A percentile compares a stretch with the other conserved stretches of the same genome.
These are phyloP conservation scores for Amniataba percoides DNA, from an alignment of 2,797 vertebrate species.

Conservation along the genomic window DNA sequence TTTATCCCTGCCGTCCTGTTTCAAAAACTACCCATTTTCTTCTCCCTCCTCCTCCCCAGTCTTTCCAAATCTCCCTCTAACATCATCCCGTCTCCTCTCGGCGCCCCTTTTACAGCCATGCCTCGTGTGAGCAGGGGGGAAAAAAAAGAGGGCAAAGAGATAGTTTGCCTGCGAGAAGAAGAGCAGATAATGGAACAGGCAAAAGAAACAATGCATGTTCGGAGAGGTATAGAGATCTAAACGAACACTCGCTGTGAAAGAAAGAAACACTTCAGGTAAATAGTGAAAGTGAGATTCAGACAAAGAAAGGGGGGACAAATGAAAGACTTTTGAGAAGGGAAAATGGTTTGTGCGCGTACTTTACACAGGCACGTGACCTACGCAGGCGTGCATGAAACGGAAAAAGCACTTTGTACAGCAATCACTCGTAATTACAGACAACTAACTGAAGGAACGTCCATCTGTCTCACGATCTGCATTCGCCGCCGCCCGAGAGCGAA, in stretches of 20 bases:
- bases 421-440: constrained; percentile 62
- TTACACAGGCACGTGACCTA: neutral
- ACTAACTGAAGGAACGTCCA: constrained; percentile 48
- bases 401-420: constrained; percentile 12
- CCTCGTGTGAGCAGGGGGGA: constrained; percentile 2
- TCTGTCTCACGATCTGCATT: constrained; percentile 58
- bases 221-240: constrained; percentile 41
- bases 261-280: constrained; percentile 40
- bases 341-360: neutral
- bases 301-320: constrained; percentile 5
- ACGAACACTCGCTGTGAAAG: constrained; percentile 19
- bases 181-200: constrained; percentile 33
- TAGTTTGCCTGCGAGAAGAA: constrained; percentile 27
- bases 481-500: constrained; percentile 18
- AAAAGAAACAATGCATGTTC: constrained; percentile 41
- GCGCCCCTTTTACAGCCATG: constrained; percentile 31
- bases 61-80: constrained; percentile 13
- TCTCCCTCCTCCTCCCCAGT: neutral
- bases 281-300: constrained; percentile 39
- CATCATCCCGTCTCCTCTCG: constrained; percentile 21
- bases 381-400: neutral
- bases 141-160: constrained; percentile 6
- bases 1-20: constrained; percentile 23
- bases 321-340: neutral
- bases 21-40: constrained; percentile 39